These are phyloP conservation scores for Seladonia tumulorum DNA, from an alignment of 2,888 invertebrate genomes.

Conservation along the genomic window DNA sequence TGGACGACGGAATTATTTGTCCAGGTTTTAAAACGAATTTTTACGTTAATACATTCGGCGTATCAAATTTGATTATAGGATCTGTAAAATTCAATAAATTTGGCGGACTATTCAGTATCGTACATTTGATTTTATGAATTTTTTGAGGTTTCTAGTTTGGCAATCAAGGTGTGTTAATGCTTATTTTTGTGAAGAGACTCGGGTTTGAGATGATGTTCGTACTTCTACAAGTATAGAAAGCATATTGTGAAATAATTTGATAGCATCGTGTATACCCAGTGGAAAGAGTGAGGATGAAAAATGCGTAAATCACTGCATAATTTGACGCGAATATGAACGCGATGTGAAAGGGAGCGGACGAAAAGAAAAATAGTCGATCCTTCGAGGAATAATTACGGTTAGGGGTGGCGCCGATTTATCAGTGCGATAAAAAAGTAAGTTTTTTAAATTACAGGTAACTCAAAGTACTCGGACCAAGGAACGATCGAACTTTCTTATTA, in stretches of 20 bases:
- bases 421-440: neutral
- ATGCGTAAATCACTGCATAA: neutral
- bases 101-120: too few species aligned
- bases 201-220: neutral
- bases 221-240: neutral
- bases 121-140: too few species aligned
- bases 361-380: neutral
- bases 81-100: too few species aligned
- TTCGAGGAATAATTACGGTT: neutral
- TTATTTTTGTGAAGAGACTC: neutral
- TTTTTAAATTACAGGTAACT: neutral
- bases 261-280: neutral
- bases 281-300: neutral
- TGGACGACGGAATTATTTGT: too few species aligned
- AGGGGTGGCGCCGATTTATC: neutral
- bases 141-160: too few species aligned
- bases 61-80: too few species aligned
- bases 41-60: too few species aligned
- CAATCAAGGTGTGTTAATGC: too few species aligned
- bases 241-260: too few species aligned
- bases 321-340: neutral
- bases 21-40: too few species aligned
- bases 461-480: neutral
- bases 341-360: neutral
- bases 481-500: slow-evolving; percentile 12